Percentiles rank a stretch among this genome's conserved stretches.
Conservation (phyloP, 2,888 invertebrate genomes). For the Sinohyriopsis cumingii region DNA sequence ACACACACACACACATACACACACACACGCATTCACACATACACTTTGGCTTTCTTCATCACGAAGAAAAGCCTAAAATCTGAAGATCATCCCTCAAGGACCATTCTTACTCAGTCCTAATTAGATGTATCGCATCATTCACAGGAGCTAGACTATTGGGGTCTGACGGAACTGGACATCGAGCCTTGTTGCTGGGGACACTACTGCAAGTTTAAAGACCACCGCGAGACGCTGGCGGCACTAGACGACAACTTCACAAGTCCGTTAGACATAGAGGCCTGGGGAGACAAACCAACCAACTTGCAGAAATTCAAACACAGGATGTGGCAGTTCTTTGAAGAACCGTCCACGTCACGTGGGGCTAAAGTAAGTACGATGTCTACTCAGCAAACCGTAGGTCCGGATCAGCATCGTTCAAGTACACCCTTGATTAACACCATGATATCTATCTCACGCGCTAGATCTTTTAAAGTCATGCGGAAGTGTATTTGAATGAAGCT, state of each 20-base stretch:
- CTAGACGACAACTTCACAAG: conserved; percentile 68
- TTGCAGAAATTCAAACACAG: conserved; percentile 49
- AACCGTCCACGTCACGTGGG: conserved; percentile 60
- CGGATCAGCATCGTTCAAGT: no score
- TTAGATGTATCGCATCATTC: conserved; percentile 6
- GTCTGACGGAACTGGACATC: conserved; percentile 68
- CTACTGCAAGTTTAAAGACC: conserved; percentile 68
- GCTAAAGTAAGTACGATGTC: conserved; percentile 55
- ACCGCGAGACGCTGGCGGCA: conserved; percentile 66
- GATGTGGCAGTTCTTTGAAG: conserved; percentile 67
- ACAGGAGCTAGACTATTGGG: conserved; percentile 70
- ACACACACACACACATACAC: no score
- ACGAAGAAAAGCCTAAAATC: neutral
- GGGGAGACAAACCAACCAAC: conserved; percentile 51
- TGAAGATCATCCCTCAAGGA: neutral
- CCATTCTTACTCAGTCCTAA: neutral
- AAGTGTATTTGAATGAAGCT: no score
- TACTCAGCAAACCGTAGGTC: no score
- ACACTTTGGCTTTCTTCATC: no score
- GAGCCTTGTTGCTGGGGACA: conserved; percentile 71
- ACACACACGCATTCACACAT: no score
- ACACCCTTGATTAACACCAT: neutral
- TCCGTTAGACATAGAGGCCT: conserved; percentile 48
- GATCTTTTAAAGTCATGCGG: no score
- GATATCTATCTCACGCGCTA: no score